Evolutionary conservation across 2,888 invertebrate species (phyloP).

Genomic region (Leucophenga maculata): DNA sequence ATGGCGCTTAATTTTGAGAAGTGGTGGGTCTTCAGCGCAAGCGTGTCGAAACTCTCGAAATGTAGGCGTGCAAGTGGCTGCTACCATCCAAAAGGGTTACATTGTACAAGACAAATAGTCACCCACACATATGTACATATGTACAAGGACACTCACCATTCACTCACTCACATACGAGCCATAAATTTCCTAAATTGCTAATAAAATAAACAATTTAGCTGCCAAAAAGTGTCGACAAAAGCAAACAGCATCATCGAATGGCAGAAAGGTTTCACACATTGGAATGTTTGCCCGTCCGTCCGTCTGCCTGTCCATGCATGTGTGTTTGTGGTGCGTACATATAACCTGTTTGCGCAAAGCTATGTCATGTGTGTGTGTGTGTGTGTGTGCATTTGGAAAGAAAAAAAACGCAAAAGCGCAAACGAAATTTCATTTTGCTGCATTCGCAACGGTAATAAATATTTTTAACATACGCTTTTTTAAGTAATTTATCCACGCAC

Average conservation of each 20-base stretch:
- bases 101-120: no score
- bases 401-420: conserved; percentile 53
- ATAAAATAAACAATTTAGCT: conserved; percentile 67
- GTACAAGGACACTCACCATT: no score
- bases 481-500: conserved; percentile 64
- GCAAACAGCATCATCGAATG: conserved; percentile 6
- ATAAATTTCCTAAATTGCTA: conserved; percentile 64
- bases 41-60: no score
- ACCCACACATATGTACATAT: no score
- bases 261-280: background rate
- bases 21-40: no score
- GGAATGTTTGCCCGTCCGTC: no score
- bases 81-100: no score
- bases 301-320: background rate
- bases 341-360: background rate
- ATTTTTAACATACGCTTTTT: conserved; percentile 67
- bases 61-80: no score
- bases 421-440: conserved; percentile 68
- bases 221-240: conserved; percentile 41
- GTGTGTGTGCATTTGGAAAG: no score
- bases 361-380: conserved; percentile 7
- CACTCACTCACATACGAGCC: conserved; percentile 35
- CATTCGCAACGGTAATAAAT: conserved; percentile 70
- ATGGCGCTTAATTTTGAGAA: no score
- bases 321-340: conserved; percentile 14